Conservation (phyloP, 1,140 invertebrate species). For the Aphelinus certus region DNA sequence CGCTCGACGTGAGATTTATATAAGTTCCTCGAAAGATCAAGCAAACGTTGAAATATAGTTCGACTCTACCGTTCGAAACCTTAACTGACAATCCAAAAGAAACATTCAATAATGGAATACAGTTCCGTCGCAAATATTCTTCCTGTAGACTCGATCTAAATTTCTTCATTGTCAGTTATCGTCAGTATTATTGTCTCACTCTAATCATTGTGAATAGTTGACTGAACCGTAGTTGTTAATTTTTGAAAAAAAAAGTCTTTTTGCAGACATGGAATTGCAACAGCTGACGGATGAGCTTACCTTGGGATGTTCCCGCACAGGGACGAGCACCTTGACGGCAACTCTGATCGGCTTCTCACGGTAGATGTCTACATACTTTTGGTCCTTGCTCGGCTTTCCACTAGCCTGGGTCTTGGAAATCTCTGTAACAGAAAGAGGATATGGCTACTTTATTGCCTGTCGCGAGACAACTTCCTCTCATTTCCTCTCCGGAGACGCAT, state of each 20-base stretch:
- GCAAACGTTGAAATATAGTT: too few species aligned
- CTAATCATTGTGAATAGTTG: too few species aligned
- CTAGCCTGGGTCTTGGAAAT: constrained; percentile 71
- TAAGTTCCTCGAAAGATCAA: too few species aligned
- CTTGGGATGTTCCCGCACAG: constrained; percentile 88
- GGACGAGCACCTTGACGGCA: constrained; percentile 85
- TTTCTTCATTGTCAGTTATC: too few species aligned
- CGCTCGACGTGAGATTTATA: too few species aligned
- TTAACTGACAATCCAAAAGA: too few species aligned
- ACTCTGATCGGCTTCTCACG: constrained; percentile 86
- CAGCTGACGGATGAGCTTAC: constrained; percentile 64
- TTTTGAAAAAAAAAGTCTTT: neutral
- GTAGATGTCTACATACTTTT: constrained; percentile 84
- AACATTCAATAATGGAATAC: too few species aligned
- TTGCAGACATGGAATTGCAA: neutral
- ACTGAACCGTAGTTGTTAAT: too few species aligned
- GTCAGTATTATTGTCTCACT: too few species aligned
- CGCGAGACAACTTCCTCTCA: neutral
- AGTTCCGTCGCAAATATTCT: too few species aligned
- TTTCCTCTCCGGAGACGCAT: neutral
- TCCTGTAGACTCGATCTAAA: too few species aligned
- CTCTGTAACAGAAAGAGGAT: constrained; percentile 65
- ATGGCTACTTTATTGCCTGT: neutral
- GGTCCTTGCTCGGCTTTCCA: constrained; percentile 70
- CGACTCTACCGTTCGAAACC: too few species aligned